Evolutionary conservation across 92 coral and sea anemone species (phyloP).

Genomic region (Zoanthus sociatus): DNA sequence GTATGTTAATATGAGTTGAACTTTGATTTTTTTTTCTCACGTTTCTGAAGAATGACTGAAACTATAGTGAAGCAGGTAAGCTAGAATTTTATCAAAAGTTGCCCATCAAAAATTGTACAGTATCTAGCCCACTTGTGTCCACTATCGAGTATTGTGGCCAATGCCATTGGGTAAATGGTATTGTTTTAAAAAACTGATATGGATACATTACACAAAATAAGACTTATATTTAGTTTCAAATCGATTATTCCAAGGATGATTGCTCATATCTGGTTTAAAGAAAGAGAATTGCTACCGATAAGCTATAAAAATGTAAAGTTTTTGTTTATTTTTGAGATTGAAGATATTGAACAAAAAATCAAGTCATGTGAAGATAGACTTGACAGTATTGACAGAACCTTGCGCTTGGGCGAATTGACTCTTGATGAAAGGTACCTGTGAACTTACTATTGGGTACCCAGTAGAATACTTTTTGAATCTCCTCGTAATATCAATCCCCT

Average conservation of each 20-base stretch:
- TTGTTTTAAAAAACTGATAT: too few species aligned
- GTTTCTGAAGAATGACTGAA: slow-evolving; percentile 25
- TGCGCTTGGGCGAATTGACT: slow-evolving; percentile 65
- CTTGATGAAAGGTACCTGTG: slow-evolving; percentile 73
- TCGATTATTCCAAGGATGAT: too few species aligned
- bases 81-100: not conserved
- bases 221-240: too few species aligned
- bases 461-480: too few species aligned
- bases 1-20: not conserved
- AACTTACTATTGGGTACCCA: not conserved
- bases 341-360: slow-evolving; percentile 74
- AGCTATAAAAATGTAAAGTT: too few species aligned
- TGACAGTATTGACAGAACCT: slow-evolving; percentile 81
- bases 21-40: not conserved
- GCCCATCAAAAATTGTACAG: too few species aligned
- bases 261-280: too few species aligned
- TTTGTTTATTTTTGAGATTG: slow-evolving; percentile 64
- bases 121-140: too few species aligned
- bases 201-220: too few species aligned
- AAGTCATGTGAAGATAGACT: slow-evolving; percentile 77
- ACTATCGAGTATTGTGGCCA: too few species aligned
- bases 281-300: not conserved
- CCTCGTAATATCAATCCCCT: too few species aligned
- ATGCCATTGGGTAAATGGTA: too few species aligned
- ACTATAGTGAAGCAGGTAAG: slow-evolving; percentile 45